These are phyloP conservation scores for Eubasilissa splendida DNA, from an alignment of 2,888 invertebrate species.

Conservation along the genomic window DNA sequence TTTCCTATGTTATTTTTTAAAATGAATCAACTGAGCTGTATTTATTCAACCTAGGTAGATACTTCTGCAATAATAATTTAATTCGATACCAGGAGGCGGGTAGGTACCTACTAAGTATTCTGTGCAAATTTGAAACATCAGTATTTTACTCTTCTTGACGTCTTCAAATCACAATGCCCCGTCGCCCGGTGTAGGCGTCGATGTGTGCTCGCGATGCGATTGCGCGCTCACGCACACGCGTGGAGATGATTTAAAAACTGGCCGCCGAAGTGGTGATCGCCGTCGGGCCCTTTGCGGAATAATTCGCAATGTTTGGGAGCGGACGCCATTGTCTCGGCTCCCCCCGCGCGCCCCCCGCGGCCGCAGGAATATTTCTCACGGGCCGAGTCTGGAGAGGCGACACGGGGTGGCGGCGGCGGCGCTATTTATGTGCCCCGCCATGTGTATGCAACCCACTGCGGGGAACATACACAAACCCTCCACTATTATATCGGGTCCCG, in stretches of 20 bases:
- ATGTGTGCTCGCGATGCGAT: not conserved
- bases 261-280: slow-evolving; percentile 12
- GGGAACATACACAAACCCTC: not conserved
- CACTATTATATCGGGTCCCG: not conserved
- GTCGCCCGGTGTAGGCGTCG: slow-evolving; percentile 9
- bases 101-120: no score
- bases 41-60: no score
- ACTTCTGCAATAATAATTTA: no score
- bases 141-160: no score
- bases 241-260: slow-evolving; percentile 26
- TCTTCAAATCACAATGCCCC: not conserved
- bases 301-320: slow-evolving; percentile 30
- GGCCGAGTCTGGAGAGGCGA: slow-evolving; percentile 71
- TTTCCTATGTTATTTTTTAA: no score
- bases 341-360: slow-evolving; percentile 62
- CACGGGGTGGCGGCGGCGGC: slow-evolving; percentile 59
- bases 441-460: not conserved
- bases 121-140: no score
- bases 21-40: no score
- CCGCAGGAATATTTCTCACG: slow-evolving; percentile 72
- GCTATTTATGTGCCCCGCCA: not conserved
- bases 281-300: slow-evolving; percentile 36
- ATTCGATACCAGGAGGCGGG: no score
- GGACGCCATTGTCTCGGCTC: slow-evolving; percentile 40
- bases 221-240: slow-evolving; percentile 19